These are phyloP conservation scores for Scaptomyza pallida DNA, from an alignment of 1,140 invertebrate genomes.

Conservation along the genomic window DNA sequence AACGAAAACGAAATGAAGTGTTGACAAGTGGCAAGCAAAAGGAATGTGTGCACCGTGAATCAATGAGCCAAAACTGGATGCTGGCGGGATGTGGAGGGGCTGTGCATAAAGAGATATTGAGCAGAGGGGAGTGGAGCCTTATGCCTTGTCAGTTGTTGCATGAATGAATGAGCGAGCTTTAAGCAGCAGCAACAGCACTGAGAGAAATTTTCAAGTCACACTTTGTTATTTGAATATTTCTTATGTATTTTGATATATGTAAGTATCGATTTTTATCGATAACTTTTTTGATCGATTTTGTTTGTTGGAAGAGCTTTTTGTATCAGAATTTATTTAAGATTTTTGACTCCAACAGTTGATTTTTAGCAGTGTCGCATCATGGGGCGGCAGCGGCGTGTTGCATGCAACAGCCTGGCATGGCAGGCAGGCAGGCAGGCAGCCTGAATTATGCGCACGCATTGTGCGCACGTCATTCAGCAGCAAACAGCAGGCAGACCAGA, in stretches of 20 bases:
- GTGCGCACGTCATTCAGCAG: constrained; percentile 74
- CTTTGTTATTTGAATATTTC: too few relatives aligned
- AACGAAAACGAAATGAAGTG: constrained; percentile 67
- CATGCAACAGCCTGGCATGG: constrained; percentile 55
- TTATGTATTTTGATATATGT: too few relatives aligned
- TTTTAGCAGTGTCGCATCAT: constrained; percentile 8
- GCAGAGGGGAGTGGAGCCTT: neutral
- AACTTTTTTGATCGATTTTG: too few relatives aligned
- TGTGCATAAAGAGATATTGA: neutral
- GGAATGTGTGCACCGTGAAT: constrained; percentile 78
- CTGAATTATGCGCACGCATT: constrained; percentile 82
- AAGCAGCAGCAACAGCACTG: constrained; percentile 6
- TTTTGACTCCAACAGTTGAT: neutral
- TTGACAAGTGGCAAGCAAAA: constrained; percentile 79
- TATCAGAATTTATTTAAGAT: too few relatives aligned
- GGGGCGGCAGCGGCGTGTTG: constrained; percentile 58
- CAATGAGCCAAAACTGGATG: constrained; percentile 70
- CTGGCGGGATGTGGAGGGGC: neutral
- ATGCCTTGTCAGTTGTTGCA: constrained; percentile 33
- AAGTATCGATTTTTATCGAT: too few relatives aligned
- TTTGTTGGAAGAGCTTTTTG: too few relatives aligned
- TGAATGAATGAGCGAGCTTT: constrained; percentile 72
- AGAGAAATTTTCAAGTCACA: too few relatives aligned
- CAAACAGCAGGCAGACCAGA: constrained; percentile 25
- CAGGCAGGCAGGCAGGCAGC: constrained; percentile 33